phyloP scores from a whole-genome alignment of 2,113 vertebrate species.

The Colinus virginianus region DNA sequence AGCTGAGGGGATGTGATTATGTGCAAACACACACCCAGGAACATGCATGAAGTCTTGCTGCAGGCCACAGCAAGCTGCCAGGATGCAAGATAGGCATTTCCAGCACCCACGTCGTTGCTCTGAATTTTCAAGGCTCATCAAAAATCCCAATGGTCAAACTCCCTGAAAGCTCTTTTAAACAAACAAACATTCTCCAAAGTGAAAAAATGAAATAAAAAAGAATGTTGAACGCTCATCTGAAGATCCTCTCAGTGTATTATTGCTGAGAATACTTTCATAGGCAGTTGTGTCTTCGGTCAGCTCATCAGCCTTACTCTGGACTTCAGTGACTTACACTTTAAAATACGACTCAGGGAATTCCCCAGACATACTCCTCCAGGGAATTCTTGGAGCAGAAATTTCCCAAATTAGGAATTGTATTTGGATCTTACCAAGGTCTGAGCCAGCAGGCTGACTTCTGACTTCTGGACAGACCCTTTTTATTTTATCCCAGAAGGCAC shows the following conservation, averaged over 20 bases:
- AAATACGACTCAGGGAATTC: background rate
- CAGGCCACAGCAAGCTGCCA: background rate
- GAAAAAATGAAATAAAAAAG: background rate
- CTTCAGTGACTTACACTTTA: background rate
- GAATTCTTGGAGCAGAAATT: background rate
- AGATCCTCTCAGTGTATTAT: background rate
- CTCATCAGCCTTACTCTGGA: background rate
- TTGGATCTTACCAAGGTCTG: background rate
- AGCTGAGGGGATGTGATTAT: background rate
- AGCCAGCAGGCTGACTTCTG: background rate
- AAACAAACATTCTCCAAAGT: background rate
- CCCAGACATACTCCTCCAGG: background rate
- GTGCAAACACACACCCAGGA: background rate
- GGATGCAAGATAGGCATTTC: accelerated
- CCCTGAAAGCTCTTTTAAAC: background rate
- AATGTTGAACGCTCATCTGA: background rate
- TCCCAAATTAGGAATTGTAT: constrained; percentile 65
- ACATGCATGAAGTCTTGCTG: accelerated
- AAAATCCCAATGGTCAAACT: background rate
- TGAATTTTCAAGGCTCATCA: background rate
- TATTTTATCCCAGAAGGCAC: constrained; percentile 28
- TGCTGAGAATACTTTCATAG: background rate
- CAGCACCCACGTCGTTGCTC: background rate
- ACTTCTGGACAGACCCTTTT: background rate
- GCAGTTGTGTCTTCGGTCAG: background rate